Conservation (phyloP, 2,888 invertebrate species). For the Zygogramma bicolorata region DNA sequence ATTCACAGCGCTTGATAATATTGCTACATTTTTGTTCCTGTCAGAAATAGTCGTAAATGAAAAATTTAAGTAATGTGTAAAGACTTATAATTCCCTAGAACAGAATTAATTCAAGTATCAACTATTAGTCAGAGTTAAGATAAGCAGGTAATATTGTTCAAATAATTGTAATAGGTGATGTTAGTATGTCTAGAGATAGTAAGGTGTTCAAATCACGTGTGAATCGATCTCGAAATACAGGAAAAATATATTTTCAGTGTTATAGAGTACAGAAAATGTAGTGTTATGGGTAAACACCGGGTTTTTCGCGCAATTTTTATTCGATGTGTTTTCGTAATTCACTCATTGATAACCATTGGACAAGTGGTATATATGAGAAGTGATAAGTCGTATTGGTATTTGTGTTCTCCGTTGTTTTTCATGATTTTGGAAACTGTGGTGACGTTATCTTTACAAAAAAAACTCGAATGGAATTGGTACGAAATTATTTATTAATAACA, state of each 20-base stretch:
- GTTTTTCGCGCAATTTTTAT: constrained; percentile 42
- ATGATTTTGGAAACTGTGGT: constrained; percentile 40
- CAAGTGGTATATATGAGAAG: constrained; percentile 38
- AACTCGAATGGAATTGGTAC: constrained; percentile 45
- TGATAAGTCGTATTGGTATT: constrained; percentile 45
- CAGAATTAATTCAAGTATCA: constrained; percentile 12
- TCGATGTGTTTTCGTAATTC: constrained; percentile 36
- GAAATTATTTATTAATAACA: no score
- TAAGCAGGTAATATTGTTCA: constrained; percentile 17
- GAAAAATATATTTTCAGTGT: neutral
- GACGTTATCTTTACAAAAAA: constrained; percentile 38
- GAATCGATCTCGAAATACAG: no score
- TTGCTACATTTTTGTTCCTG: constrained; percentile 1
- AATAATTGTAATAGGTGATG: constrained; percentile 20
- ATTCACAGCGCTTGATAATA: neutral
- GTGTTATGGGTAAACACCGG: constrained; percentile 44
- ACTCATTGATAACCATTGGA: constrained; percentile 35
- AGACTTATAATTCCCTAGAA: neutral
- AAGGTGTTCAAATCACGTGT: neutral
- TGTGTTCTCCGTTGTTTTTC: constrained; percentile 37
- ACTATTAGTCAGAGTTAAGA: constrained; percentile 17
- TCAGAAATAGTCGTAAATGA: constrained; percentile 10
- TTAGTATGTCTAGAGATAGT: constrained; percentile 3
- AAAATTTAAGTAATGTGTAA: constrained; percentile 7
- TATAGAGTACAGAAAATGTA: no score